Evolutionary conservation across 2,113 vertebrate species (phyloP).

Genomic region (Verasper variegatus): DNA sequence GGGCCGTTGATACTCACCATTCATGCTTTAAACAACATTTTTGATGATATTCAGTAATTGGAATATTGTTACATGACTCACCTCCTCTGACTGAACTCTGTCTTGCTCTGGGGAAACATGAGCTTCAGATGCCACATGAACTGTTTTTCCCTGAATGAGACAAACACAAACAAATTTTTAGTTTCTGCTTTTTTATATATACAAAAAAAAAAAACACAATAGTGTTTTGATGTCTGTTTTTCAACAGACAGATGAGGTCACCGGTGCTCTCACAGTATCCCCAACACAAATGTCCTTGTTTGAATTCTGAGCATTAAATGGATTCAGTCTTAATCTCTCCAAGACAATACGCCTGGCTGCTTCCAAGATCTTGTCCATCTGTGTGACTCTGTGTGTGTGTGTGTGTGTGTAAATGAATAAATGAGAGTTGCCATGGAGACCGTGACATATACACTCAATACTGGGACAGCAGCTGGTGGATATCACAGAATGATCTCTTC

Average conservation of each 20-base stretch:
- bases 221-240: constrained; percentile 26
- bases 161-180: constrained; percentile 44
- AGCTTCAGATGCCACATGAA: constrained; percentile 96
- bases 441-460: constrained; percentile 75
- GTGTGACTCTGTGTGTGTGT: constrained; percentile 48
- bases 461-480: constrained; percentile 75
- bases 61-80: constrained; percentile 62
- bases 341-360: constrained; percentile 53
- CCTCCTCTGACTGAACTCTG: constrained; percentile 90
- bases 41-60: background rate
- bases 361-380: constrained; percentile 64
- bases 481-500: constrained; percentile 65
- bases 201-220: constrained; percentile 1
- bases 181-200: constrained; percentile 15
- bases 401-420: constrained; percentile 40
- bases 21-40: background rate
- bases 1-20: background rate
- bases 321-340: constrained; percentile 43
- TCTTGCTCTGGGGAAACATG: constrained; percentile 89
- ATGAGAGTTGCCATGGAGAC: constrained; percentile 59
- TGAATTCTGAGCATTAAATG: constrained; percentile 54
- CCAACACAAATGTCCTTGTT: constrained; percentile 60
- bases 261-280: constrained; percentile 3
- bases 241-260: constrained; percentile 32
- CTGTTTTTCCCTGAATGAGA: constrained; percentile 83